Evolutionary conservation across 2,888 invertebrate species (phyloP), one percentile per base, ranked within the genome.

Genomic region (Entomobrya proxima): DNA sequence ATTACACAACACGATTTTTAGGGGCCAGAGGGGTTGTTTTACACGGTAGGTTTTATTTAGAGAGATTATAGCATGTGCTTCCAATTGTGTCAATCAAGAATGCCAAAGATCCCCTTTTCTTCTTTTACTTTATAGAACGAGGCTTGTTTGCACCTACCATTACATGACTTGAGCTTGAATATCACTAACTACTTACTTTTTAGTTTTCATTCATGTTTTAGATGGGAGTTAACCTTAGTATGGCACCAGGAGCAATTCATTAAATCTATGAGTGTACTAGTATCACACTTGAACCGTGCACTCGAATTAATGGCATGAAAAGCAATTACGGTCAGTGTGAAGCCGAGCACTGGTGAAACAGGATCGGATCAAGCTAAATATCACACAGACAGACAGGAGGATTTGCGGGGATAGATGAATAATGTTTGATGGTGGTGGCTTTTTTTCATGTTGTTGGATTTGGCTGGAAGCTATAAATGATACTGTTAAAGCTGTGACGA

Each of bases 221-320:
- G 27, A 44, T 47, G 47, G 44, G 44, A 69, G 69, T 69, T 30
- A 15, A 69, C 69, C 44, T n/a, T n/a, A 67, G n/a, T 27, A 27
- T 24, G 21, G 11, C 64, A 64, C 78, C 50, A 79, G 35, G 52
- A 37, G 50, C 52, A 80, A 58, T 80, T 80, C 80, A 80, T 80
- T 80, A 80, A 72, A 80, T 80, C 80, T 58, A 44, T 52, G 72
- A 44, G 80, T 47, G 74, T 47, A n/a, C n/a, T n/a, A n/a, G n/a
- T n/a, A 81, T 81, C 81, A 44, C 44, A 30, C 61, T 61, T 58
- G 61, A 81, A 81, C 27, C 74, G 74, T 74, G 81, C 18, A 47
- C 61, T 74, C 11, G 74, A 81, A 81, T 81, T 74, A 81, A 81
- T 81, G 47, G 21, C 30, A 80, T 69, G 69, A 80, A 72, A 72